phyloP scores from a whole-genome alignment of 1,140 invertebrate species.

The Ladona fulva region DNA sequence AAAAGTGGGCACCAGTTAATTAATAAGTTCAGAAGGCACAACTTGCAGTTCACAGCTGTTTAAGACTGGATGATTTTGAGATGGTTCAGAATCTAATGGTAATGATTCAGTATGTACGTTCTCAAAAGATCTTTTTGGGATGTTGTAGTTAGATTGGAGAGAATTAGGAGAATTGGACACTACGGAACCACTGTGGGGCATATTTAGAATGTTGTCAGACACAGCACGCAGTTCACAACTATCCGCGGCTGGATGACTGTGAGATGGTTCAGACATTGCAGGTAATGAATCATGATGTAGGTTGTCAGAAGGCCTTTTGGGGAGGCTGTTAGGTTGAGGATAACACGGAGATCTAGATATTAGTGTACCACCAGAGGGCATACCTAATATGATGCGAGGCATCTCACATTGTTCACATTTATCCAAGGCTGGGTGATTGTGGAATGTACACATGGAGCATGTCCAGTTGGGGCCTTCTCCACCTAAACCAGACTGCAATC shows the following conservation, averaged over 20 bases:
- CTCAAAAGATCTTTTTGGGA: too few relatives aligned
- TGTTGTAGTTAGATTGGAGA: too few relatives aligned
- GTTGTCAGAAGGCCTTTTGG: background rate
- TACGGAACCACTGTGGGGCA: background rate
- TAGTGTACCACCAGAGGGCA: background rate
- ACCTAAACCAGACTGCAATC: slow-evolving; percentile 22
- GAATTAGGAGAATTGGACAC: too few relatives aligned
- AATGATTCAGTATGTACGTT: too few relatives aligned
- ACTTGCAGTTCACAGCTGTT: too few relatives aligned
- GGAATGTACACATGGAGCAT: slow-evolving; percentile 85
- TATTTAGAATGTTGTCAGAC: slow-evolving; percentile 38
- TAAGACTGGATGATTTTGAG: too few relatives aligned
- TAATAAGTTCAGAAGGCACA: too few relatives aligned
- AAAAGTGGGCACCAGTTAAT: too few relatives aligned
- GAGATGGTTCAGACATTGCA: slow-evolving; percentile 47
- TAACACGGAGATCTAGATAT: background rate
- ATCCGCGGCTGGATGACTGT: slow-evolving; percentile 77
- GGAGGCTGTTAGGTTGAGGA: background rate
- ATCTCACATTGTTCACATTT: slow-evolving; percentile 85
- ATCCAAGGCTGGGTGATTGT: slow-evolving; percentile 78
- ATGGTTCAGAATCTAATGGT: too few relatives aligned
- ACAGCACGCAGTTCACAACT: slow-evolving; percentile 85
- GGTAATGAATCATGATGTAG: too few relatives aligned
- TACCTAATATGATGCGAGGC: slow-evolving; percentile 38
- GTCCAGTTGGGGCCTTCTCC: slow-evolving; percentile 57